Evolutionary conservation across 2,797 vertebrate genomes (phyloP).

Genomic region (Cuniculus paca): DNA sequence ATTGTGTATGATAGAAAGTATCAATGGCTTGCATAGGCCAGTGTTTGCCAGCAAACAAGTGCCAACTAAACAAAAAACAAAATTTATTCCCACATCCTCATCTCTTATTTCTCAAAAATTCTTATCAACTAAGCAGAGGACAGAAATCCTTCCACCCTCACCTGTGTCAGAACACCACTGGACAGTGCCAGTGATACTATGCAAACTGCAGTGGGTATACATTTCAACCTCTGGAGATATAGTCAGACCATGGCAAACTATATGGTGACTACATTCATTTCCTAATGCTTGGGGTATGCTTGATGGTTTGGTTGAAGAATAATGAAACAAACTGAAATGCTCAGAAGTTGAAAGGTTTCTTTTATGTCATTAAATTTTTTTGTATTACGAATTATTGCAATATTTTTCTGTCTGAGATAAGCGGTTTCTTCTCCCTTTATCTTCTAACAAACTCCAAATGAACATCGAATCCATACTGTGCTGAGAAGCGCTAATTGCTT

Average conservation of each 20-base stretch:
- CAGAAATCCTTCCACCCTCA: neutral
- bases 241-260: neutral
- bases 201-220: neutral
- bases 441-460: slow-evolving; percentile 4
- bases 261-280: neutral
- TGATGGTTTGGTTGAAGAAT: neutral
- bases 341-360: slow-evolving; percentile 51
- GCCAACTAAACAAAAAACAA: neutral
- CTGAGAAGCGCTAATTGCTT: slow-evolving; percentile 68
- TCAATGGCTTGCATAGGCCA: neutral
- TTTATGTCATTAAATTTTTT: slow-evolving; percentile 18
- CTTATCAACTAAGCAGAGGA: neutral
- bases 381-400: slow-evolving; percentile 12
- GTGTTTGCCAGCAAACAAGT: neutral
- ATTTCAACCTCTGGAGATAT: neutral
- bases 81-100: neutral
- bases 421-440: slow-evolving; percentile 21
- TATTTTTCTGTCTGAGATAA: slow-evolving; percentile 56
- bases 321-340: neutral
- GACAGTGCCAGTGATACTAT: neutral
- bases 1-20: neutral
- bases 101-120: neutral
- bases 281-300: neutral
- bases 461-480: slow-evolving; percentile 56
- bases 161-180: neutral